Base-by-base conservation (phyloP, 2,797 vertebrate genomes). In the Cryptoprocta ferox region DNA sequence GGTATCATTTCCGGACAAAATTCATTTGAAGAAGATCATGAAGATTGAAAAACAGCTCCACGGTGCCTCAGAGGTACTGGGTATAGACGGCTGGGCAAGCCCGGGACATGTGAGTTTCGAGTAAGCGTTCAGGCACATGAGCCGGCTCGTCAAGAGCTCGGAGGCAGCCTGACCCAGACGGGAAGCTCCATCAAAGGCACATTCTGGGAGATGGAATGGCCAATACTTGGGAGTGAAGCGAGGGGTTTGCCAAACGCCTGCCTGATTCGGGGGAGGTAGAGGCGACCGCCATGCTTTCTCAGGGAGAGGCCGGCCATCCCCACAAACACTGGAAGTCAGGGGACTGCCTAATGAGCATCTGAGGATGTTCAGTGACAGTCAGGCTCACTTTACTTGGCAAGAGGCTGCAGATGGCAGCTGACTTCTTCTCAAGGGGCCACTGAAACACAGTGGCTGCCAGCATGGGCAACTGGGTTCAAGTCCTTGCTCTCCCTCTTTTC, bases 391-490 rank as follows among this genome's bases (percentile, higher is more conserved):
- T 16, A 3, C n/a, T 14, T 26, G n/a, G 32, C 32, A 5, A 32
- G 81, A 42, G 81, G 66, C 53, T 45, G 63, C 1, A 1, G 53
- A 3, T 0, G 12, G 30, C 3, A 30, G 66, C 45, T 16, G 24
- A 18, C 70, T 15, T 9, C 65, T 53, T 11, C 26, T 53, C 28
- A 8, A 5, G 32, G 59, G 45, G 3, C 14, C 42, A 50, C 32
- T 4, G 32, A 4, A 5, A 70, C 18, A 0, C 7, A 4, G 53
- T 0, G 42, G 45, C 30, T 1, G 2, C 48, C 18, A 10, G 14
- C 0, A 0, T 21, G 50, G 87, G 39, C 18, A 50, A 42, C 26
- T 30, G 30, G 28, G 11, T 32, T 78, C 73, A 56, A 66, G 24
- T 30, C 35, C 35, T 79, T 75, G 76, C 32, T 42, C 81, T 37